These are phyloP conservation scores for Prosopocoilus inquinatus DNA, from an alignment of 2,888 invertebrate genomes.

Conservation along the genomic window DNA sequence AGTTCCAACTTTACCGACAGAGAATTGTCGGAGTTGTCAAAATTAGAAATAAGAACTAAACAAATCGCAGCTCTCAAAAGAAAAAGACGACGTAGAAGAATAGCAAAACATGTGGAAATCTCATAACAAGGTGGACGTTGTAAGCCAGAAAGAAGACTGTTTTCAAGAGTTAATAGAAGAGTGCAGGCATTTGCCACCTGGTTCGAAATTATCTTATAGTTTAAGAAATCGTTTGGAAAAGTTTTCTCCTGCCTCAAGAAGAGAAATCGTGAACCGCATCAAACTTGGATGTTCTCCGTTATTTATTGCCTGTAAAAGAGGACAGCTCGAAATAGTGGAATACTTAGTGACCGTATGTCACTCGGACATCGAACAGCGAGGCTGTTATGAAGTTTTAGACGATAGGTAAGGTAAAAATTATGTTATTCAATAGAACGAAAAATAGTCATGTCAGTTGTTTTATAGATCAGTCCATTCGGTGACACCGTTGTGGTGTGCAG, in stretches of 20 bases:
- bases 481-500: conserved; percentile 90
- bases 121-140: conserved; percentile 40
- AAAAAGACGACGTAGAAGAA: too few species aligned
- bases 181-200: conserved; percentile 66
- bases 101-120: conserved; percentile 41
- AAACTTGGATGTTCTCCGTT: conserved; percentile 79
- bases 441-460: conserved; percentile 18
- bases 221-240: conserved; percentile 58
- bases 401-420: conserved; percentile 60
- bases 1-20: too few species aligned
- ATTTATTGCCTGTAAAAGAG: conserved; percentile 75
- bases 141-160: conserved; percentile 51
- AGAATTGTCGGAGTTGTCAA: too few species aligned
- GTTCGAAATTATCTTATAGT: conserved; percentile 61
- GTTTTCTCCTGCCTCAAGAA: conserved; percentile 60
- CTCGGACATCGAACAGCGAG: conserved; percentile 83
- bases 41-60: too few species aligned
- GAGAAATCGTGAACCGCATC: conserved; percentile 66
- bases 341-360: conserved; percentile 79
- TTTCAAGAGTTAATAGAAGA: conserved; percentile 66
- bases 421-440: not conserved
- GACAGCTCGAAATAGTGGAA: conserved; percentile 80
- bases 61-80: too few species aligned
- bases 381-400: conserved; percentile 80
- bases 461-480: conserved; percentile 70